phyloP scores from a whole-genome alignment of 2,888 invertebrate species.

The Camponotus fellah region DNA sequence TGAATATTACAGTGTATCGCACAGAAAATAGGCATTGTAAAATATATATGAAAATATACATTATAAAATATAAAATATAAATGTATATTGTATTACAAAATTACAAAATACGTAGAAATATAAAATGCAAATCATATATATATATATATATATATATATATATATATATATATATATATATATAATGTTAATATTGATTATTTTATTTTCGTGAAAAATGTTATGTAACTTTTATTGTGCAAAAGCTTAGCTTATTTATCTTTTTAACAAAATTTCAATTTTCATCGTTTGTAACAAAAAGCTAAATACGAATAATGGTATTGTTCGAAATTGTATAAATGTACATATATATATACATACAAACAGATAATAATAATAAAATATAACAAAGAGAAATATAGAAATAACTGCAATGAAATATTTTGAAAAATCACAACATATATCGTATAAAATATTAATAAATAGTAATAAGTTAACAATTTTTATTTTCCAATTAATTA shows the following conservation, averaged over 20 bases:
- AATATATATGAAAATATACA: neutral
- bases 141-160: conserved; percentile 14
- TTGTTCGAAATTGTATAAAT: conserved; percentile 8
- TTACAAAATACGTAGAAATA: neutral
- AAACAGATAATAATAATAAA: neutral
- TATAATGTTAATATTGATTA: neutral
- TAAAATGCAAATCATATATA: conserved; percentile 14
- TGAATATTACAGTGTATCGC: conserved; percentile 12
- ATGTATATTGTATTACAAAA: neutral
- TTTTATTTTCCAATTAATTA: neutral
- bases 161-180: neutral
- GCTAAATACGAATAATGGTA: neutral
- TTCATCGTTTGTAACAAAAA: neutral
- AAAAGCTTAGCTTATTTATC: conserved; percentile 27
- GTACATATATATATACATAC: neutral
- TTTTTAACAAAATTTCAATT: neutral
- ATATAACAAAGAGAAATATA: neutral
- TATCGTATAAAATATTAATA: neutral
- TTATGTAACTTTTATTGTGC: neutral
- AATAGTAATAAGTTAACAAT: neutral
- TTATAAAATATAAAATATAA: neutral
- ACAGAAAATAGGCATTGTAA: neutral
- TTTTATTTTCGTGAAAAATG: neutral
- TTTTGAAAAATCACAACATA: too few species aligned
- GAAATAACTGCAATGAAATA: too few species aligned